Conservation (phyloP, 2,113 vertebrate genomes). For the Sceloporus tristichus region DNA sequence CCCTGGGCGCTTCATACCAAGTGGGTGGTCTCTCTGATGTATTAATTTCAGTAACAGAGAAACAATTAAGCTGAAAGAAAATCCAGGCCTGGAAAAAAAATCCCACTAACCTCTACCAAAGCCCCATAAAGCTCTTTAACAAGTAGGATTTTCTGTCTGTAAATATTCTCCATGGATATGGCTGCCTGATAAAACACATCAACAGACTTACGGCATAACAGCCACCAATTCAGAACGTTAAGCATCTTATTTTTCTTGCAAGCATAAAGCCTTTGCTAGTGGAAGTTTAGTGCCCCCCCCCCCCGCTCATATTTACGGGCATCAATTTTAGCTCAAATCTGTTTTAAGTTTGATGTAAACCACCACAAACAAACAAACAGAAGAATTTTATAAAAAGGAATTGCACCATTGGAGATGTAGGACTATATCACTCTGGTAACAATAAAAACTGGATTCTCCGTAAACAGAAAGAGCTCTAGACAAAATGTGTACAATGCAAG, state of each 20-base stretch:
- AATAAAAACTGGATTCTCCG: background rate
- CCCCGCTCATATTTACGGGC: no score
- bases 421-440: background rate
- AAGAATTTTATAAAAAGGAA: no score
- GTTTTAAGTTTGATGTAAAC: no score
- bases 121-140: background rate
- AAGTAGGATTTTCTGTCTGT: background rate
- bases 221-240: background rate
- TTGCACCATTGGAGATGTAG: background rate
- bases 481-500: background rate
- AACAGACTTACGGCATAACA: background rate
- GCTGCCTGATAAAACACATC: background rate
- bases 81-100: background rate
- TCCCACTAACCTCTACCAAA: background rate
- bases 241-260: background rate
- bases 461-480: background rate
- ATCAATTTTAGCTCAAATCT: no score
- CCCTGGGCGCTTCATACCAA: background rate
- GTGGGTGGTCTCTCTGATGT: background rate
- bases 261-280: no score
- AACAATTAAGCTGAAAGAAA: background rate
- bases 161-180: rapidly evolving
- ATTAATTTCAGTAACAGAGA: background rate
- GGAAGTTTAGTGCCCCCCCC: background rate
- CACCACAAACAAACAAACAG: no score